Evolutionary conservation across 2,797 vertebrate genomes (phyloP).

Genomic region (Anguilla pacifica): DNA sequence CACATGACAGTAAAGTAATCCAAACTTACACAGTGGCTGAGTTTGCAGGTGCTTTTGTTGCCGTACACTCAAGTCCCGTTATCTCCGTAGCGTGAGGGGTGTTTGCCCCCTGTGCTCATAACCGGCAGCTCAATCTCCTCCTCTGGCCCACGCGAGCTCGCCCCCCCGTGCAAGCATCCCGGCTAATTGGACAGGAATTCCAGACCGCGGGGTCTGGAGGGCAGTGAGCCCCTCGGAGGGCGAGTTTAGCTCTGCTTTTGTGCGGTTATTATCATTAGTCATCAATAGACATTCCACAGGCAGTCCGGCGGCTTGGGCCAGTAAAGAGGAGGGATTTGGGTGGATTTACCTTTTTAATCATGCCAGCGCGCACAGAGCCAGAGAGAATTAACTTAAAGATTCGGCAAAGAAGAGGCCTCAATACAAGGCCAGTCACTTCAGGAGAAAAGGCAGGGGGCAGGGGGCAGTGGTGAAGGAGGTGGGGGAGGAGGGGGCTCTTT

Average conservation of each 20-base stretch:
- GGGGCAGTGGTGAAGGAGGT: not conserved
- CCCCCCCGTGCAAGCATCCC: not conserved
- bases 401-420: not conserved
- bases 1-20: not conserved
- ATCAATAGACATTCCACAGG: constrained; percentile 22
- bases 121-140: not conserved
- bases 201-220: not conserved
- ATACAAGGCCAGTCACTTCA: not conserved
- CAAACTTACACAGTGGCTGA: not conserved
- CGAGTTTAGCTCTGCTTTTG: constrained; percentile 13
- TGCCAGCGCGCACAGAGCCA: constrained; percentile 3
- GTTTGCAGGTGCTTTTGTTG: not conserved
- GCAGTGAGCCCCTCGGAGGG: not conserved
- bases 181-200: constrained; percentile 18
- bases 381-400: not conserved
- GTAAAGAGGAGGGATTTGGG: not conserved
- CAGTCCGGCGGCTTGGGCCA: not conserved
- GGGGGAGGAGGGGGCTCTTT: not conserved
- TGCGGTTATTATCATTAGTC: constrained; percentile 2
- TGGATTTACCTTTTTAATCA: not conserved
- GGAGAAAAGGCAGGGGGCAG: not conserved
- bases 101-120: not conserved
- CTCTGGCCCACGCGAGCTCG: not conserved
- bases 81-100: not conserved
- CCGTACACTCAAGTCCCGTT: not conserved